Evolutionary conservation across 1,140 invertebrate species (phyloP).

Genomic region (Pristionchus pacificus): DNA sequence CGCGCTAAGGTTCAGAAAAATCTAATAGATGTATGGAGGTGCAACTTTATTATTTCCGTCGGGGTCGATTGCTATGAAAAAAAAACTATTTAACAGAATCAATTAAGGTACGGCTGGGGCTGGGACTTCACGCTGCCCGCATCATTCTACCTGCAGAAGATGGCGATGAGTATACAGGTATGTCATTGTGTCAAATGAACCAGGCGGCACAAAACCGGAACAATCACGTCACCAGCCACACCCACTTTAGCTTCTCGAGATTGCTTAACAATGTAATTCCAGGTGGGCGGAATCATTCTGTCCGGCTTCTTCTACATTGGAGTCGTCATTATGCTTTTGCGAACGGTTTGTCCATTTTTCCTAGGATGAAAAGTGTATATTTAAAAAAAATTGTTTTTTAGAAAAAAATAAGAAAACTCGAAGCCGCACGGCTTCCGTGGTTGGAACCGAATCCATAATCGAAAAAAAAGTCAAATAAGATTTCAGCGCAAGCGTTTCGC

Average conservation of each 20-base stretch:
- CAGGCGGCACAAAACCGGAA: no score
- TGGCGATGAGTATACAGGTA: neutral
- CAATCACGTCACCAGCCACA: no score
- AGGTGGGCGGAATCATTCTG: conserved; percentile 40
- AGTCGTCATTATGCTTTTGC: conserved; percentile 33
- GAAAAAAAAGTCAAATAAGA: neutral
- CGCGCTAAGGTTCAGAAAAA: no score
- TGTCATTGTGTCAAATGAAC: no score
- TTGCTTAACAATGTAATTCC: conserved; percentile 38
- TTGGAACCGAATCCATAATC: neutral
- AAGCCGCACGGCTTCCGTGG: no score
- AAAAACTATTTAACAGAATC: no score
- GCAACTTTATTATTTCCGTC: no score
- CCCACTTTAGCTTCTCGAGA: no score
- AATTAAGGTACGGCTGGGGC: neutral
- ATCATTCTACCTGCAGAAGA: neutral
- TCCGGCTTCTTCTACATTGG: conserved; percentile 39
- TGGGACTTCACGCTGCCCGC: neutral
- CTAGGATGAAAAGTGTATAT: neutral
- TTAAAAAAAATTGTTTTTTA: neutral
- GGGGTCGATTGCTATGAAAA: no score
- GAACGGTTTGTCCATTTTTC: conserved; percentile 33
- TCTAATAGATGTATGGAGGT: no score
- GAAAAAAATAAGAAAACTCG: no score
- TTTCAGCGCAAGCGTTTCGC: conserved; percentile 32